Percentiles rank a stretch among this genome's conserved stretches.
Conservation (phyloP, 35 echinoderm and acorn worm genomes). For the Diadema setosum region DNA sequence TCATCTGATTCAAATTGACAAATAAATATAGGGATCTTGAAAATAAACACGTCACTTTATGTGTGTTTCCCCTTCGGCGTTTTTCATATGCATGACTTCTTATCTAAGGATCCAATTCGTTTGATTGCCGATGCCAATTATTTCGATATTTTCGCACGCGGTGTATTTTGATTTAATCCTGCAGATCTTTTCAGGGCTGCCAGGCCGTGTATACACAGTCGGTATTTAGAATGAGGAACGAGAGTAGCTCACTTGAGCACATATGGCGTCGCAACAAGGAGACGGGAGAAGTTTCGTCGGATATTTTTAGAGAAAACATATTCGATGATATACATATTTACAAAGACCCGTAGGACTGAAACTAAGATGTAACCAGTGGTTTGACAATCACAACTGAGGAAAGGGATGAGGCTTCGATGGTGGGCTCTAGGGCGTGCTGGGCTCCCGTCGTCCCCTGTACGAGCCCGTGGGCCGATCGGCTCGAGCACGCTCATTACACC, state of each 20-base stretch:
- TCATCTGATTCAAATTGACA: not conserved
- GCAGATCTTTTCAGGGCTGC: not conserved
- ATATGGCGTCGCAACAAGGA: not conserved
- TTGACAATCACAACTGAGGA: not conserved
- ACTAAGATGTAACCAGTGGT: not conserved
- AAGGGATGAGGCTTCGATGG: not conserved
- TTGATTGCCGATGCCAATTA: slow-evolving; percentile 7
- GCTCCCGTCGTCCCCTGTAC: not conserved
- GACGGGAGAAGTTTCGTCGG: not conserved
- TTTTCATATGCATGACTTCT: not conserved
- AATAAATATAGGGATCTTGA: slow-evolving; percentile 13
- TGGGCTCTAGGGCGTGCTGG: not conserved
- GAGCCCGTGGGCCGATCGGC: not conserved
- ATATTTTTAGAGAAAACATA: slow-evolving; percentile 35
- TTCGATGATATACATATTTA: slow-evolving; percentile 28
- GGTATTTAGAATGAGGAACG: not conserved
- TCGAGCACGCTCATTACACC: not conserved
- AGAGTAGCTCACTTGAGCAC: not conserved
- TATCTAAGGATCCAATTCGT: not conserved
- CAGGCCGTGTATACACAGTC: not conserved
- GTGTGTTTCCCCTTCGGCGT: not conserved
- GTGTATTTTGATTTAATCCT: slow-evolving; percentile 9
- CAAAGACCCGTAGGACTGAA: not conserved
- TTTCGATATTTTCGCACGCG: not conserved
- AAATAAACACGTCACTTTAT: not conserved